These are phyloP conservation scores for Parascotia fuliginaria DNA, from an alignment of 2,888 invertebrate species.

Conservation along the genomic window DNA sequence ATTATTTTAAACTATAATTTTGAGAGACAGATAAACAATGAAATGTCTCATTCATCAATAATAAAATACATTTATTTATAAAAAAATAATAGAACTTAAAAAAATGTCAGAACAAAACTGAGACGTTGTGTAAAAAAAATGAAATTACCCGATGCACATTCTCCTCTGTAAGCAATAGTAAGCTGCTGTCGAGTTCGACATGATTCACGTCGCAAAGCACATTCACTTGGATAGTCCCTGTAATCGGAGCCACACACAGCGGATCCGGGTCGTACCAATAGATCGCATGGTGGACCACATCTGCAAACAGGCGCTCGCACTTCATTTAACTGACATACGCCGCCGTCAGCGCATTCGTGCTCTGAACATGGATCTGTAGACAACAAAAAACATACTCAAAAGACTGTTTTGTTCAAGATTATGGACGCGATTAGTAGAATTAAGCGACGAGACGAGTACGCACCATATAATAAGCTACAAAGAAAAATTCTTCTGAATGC, in stretches of 20 bases:
- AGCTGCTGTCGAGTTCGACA: constrained; percentile 91
- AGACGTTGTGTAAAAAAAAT: too few relatives aligned
- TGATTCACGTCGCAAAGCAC: constrained; percentile 91
- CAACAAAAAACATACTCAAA: constrained; percentile 5
- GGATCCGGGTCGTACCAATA: constrained; percentile 88
- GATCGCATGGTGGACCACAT: constrained; percentile 92
- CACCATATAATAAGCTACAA: neutral
- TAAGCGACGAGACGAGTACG: neutral
- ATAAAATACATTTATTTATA: constrained; percentile 22
- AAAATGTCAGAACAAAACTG: neutral
- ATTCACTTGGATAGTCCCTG: constrained; percentile 93
- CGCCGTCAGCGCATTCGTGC: constrained; percentile 91
- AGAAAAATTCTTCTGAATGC: too few relatives aligned
- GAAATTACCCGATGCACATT: constrained; percentile 91
- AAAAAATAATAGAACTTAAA: constrained; percentile 2
- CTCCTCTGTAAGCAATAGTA: constrained; percentile 92
- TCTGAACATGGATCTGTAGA: constrained; percentile 93
- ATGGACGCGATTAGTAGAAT: neutral
- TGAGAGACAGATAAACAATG: too few relatives aligned
- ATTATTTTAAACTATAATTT: too few relatives aligned
- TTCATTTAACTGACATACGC: constrained; percentile 93
- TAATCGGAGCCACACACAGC: constrained; percentile 93
- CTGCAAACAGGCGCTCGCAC: constrained; percentile 91
- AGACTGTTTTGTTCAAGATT: neutral
- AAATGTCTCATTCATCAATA: too few relatives aligned